Base-by-base conservation (phyloP, 2,113 vertebrate genomes). In the Cyanoramphus novaezelandiae region DNA sequence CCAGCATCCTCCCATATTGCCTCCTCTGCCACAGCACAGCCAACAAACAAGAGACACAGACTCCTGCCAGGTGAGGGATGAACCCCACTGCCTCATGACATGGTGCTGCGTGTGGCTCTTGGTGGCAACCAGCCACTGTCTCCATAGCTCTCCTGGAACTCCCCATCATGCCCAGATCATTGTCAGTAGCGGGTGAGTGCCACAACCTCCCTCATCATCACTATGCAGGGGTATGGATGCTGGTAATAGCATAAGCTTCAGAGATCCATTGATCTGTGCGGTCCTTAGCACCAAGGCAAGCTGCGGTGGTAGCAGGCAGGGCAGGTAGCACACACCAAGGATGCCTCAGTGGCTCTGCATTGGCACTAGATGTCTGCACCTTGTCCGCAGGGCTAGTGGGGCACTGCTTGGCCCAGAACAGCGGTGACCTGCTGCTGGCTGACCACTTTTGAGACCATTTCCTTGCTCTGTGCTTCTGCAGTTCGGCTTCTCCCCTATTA, bases 291-390 rank as follows among this genome's bases (percentile, higher is more conserved):
- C 35, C 75, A 37, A 23, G 57, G 11, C 43, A 31, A 57, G 50
- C 35, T 0, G 4, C 0, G 2, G 60, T 1, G 1, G 43, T 7
- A 41, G 49, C 23, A 70, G 25, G 43, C 37, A 79, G 47, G 28
- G 13, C 43, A 68, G 53, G 43, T 8, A 47, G 55, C 1, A 0
- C n/a, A 84, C 50, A 25, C 29, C 15, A 20, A 74, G 55, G 33
- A 23, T 33, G 43, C 17, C 43, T 28, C 1, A 0, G 52, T 0
- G 2, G 60, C 49, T 57, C 17, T 11, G 20, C 0, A 3, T 33
- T 27, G 55, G 24, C 0, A 6, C 19, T n/a, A 44, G 33, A 27
- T 0, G 0, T 39, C 69, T 76, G 33, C 0, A 0, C 19, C 41
- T 63, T 37, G 6, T 50, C 28, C 59, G 17, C 74, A 85, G 46